Evolutionary conservation across 2,113 vertebrate species (phyloP), one percentile per base, ranked within the genome.

Genomic region (Xenopus laevis): DNA sequence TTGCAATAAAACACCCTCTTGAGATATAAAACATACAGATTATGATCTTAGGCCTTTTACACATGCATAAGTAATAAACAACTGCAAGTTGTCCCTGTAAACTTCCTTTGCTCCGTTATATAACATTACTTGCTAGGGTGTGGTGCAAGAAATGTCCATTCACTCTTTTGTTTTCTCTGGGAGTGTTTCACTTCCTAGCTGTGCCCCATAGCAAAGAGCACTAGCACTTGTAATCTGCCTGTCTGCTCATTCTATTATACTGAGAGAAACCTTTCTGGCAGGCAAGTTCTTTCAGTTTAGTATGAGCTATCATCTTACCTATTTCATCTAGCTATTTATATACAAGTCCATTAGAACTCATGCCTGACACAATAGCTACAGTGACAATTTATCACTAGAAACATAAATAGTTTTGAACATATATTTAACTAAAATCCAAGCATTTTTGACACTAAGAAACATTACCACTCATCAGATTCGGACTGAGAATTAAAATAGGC

Each of bases 121-220:
- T 79, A 82, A 80, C 68, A 82, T 77, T 82, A 81, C 50, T 78
- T 77, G 68, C 77, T 71, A 79, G 85, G 86, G 83, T 81, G 84
- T 84, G 86, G 85, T 57, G 11, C n/a, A 83, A 82, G 74, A 80
- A 40, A 40, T 86, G 81, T 84, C 75, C 81, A 87, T 84, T 79
- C 72, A 86, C 72, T 79, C 82, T 82, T 85, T 83, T 84, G 81
- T 86, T 71, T 85, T 83, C 23, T 87, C 77, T 72, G 16, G 68
- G 77, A 84, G 81, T 83, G 79, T 81, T 84, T 85, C 79, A 74
- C 79, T 86, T 84, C 81, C 83, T 86, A 80, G 68, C 68, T 74
- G 79, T 85, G 81, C 78, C 60, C 16, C 20, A 79, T 79, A 82
- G 82, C 71, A 82, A 79, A 55, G 16, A 55, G 53, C 53, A 55